Conservation (phyloP, 2,797 vertebrate species). For the Varecia variegata region DNA sequence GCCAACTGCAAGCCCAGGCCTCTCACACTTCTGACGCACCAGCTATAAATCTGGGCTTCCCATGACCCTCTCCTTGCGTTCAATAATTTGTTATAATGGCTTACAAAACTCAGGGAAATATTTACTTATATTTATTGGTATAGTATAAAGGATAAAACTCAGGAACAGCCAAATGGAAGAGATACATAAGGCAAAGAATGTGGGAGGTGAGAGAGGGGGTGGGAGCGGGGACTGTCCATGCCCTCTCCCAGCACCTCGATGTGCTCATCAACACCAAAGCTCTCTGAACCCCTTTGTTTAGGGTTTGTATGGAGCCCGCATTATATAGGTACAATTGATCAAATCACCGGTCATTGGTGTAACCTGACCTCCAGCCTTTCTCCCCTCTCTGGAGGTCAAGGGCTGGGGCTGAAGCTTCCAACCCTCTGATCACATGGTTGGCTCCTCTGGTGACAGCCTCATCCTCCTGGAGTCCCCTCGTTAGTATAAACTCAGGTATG, state of each 20-base stretch:
- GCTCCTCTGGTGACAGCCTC: not conserved
- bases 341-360: not conserved
- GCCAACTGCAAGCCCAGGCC: not conserved
- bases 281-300: not conserved
- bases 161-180: not conserved
- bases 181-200: not conserved
- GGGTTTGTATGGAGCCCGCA: not conserved
- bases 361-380: not conserved
- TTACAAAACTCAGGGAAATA: not conserved
- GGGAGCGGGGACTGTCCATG: too few relatives aligned
- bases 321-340: not conserved
- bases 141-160: not conserved
- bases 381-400: not conserved
- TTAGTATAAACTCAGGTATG: not conserved
- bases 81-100: not conserved
- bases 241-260: not conserved
- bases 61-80: not conserved
- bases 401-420: not conserved
- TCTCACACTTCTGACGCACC: not conserved
- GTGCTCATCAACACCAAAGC: not conserved
- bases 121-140: not conserved
- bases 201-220: not conserved
- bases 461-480: not conserved
- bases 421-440: not conserved
- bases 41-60: too few relatives aligned